Base-by-base conservation (phyloP, 92 coral and sea anemone genomes). In the Ricordea florida region DNA sequence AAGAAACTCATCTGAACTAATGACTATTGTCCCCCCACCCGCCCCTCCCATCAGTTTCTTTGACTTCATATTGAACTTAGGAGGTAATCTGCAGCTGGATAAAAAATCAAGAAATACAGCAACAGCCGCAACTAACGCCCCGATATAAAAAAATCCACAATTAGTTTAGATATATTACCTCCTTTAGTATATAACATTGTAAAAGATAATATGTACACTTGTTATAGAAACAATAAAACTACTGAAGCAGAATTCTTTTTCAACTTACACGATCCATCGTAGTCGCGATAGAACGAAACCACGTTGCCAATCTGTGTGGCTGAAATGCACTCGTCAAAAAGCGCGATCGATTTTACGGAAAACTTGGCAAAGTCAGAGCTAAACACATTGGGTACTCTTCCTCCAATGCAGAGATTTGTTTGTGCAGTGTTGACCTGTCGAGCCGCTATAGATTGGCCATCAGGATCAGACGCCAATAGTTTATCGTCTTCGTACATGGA, bases 321-420 rank as follows among this genome's bases (percentile, higher is more conserved):
- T 15, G 87, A 79, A 20, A 96, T 79, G 34, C 79, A 36, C 49
- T 85, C 88, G 45, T 96, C 89, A 53, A 96, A 96, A 24, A 96
- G 80, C 2, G 97, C 99, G 73, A 96, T 52, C 1, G 96, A 86
- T 40, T 84, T 76, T 24, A 96, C 85, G 26, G 86, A 74, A 78
- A 96, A 96, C 65, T 86, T 85, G 24, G 96, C 99, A 49, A 85
- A 85, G 68, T 68, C 85, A 5, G 97, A 62, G 46, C 72, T 85
- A 26, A 89, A 85, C n/a, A 82, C 85, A 17, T 89, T 96, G 6
- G 92, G 84, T 30, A 89, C 85, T 50, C 90, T 89, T 11, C 99
- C 89, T 4, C 97, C 99, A n/a, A 96, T 44, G 57, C 81, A 79
- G 23, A 90, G 80, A 69, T 82, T 96, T 59, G 89, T 90, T 44